Base-by-base conservation (phyloP, 2,888 invertebrate genomes). In the Plagodis pulveraria region DNA sequence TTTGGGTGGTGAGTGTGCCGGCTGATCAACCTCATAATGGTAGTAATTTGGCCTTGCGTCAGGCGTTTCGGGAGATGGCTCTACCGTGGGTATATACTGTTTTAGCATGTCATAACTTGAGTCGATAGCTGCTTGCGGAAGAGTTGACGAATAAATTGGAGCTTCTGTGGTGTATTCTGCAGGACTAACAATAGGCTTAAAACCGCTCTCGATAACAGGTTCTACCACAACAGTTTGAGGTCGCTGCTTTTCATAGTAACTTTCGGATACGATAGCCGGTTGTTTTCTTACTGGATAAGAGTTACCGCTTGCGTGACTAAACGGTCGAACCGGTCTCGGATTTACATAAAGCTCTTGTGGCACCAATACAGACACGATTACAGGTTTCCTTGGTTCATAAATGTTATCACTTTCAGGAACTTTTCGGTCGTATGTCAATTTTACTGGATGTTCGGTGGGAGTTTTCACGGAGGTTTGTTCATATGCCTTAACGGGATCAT, bases 241-340 rank as follows among this genome's bases (percentile, higher is more conserved):
- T 41, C 77, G 80, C 66, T 80, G 80, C 63, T 86, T 87, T 66
- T 91, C 90, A 57, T 86, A 91, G 71, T 91, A 91, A 71, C 73
- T 84, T 73, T 91, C 90, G 22, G 89, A 87, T 62, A 88, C 77
- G 40, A 84, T 86, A 8, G 77, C 63, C 6, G 89, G 87, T 52
- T 74, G 81, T 67, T 82, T 86, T 63, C 81, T 78, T 33, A 62
- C 54, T 58, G 81, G 81, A 63, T 81, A 83, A 62, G 70, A 62
- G 44, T 79, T 78, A 43, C 73, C 66, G 57, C 73, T 78, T 42
- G 86, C 83, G 64, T 86, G 87, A 65, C 74, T 58, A 56, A 77
- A 80, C 58, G 87, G 87, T 52, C 80, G 77, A 58, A 66, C 59
- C 49, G 86, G 87, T 73, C 86, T 82, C 10, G 83, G 79, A 66